Evolutionary conservation across 2,797 vertebrate species (phyloP), one percentile per base, ranked within the genome.

Genomic region (Acanthurus lineatus): DNA sequence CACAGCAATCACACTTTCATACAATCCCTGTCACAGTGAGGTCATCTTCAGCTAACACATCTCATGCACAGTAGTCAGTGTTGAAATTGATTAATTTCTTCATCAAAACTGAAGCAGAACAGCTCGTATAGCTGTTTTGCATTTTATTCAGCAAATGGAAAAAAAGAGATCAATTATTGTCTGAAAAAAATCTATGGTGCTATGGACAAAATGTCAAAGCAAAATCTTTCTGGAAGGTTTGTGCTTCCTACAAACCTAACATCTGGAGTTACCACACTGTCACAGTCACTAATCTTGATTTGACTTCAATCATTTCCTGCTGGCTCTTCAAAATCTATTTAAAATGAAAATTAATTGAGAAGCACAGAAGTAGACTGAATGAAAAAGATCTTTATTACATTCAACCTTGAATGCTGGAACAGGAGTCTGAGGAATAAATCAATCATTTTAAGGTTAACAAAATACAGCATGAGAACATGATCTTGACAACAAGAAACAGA

Each of bases 121-220:
- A 44, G 64, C 56, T 57, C 48, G 9, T 19, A 32, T 57, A 67
- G 76, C 53, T 69, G 9, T 73, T 86, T 25, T n/a, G 9, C 61
- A 81, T 71, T 77, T 53, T 47, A 32, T 25, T 45, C 25, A 15
- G 25, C 49, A 79, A 78, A 68, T 72, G 8, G 75, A 53, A 79
- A 53, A 38, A 65, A 7, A 35, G 78, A 69, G 47, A 65, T 82
- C 52, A 76, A 11, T 19, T 19, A 15, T 49, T 35, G 32, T 6
- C 32, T 35, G 32, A 35, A 53, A 54, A 25, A 72, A 73, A 73
- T 69, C 25, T 20, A 9, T 3, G 58, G 60, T 11, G 16, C 15
- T 45, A 45, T 14, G 25, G 9, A 56, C 20, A 51, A 38, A 78
- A 71, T 59, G 22, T 56, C 16, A 57, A 40, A 45, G 15, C 52